These are phyloP conservation scores for Marmota monax DNA, from an alignment of 2,113 vertebrate species.

Conservation along the genomic window DNA sequence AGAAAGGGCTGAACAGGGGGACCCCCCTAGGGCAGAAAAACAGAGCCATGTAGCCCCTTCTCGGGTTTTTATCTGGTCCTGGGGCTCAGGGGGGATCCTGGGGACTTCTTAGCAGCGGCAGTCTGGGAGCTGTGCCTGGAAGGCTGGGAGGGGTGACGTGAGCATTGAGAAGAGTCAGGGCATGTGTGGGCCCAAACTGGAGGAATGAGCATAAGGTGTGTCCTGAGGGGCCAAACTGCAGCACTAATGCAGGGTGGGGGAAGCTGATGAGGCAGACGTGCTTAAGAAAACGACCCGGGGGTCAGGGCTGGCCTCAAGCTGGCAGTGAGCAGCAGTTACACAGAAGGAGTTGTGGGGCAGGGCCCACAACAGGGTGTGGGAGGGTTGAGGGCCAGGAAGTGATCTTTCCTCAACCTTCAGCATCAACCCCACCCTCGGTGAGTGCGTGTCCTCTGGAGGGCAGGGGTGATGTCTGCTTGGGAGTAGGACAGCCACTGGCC, in stretches of 20 bases:
- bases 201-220: slow-evolving; percentile 62
- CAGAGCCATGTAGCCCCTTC: fast-evolving
- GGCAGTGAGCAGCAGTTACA: not conserved
- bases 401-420: slow-evolving; percentile 45
- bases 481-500: not conserved
- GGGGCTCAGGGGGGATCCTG: not conserved
- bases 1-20: not conserved
- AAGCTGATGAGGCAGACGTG: not conserved
- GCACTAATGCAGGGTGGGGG: slow-evolving; percentile 57
- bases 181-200: slow-evolving; percentile 67
- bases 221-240: slow-evolving; percentile 65
- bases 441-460: not conserved
- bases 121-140: not conserved
- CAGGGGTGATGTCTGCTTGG: not conserved
- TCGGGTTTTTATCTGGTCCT: not conserved
- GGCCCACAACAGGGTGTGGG: slow-evolving; percentile 22
- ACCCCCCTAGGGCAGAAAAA: not conserved
- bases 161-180: slow-evolving; percentile 39
- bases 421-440: slow-evolving; percentile 18
- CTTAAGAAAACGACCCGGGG: slow-evolving; percentile 66
- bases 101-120: not conserved
- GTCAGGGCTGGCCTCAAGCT: slow-evolving; percentile 58
- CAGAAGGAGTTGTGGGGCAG: slow-evolving; percentile 12
- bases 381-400: slow-evolving; percentile 56
- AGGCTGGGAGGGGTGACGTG: not conserved